Conservation (phyloP, 2,888 invertebrate species). For the Criorhina ranunculi region DNA sequence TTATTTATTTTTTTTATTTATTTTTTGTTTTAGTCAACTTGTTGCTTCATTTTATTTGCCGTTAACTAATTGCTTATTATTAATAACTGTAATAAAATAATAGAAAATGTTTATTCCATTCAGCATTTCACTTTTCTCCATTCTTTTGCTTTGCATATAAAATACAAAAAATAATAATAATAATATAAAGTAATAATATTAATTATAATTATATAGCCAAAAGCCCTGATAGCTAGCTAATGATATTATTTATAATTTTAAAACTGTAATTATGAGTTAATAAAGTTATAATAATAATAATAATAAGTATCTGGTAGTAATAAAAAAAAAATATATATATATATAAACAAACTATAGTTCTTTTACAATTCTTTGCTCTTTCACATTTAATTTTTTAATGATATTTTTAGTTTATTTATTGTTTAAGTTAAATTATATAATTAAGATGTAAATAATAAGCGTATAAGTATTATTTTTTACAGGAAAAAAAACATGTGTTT, state of each 20-base stretch:
- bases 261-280: slow-evolving; percentile 44
- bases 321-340: slow-evolving; percentile 34
- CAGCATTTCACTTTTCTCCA: slow-evolving; percentile 13
- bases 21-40: too few species aligned
- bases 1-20: too few species aligned
- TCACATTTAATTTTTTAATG: background rate
- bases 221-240: slow-evolving; percentile 26
- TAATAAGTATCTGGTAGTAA: slow-evolving; percentile 17
- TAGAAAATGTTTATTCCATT: slow-evolving; percentile 26
- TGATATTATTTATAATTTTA: slow-evolving; percentile 59
- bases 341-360: slow-evolving; percentile 1
- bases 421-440: slow-evolving; percentile 53
- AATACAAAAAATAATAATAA: slow-evolving; percentile 39
- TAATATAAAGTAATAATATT: slow-evolving; percentile 39
- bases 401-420: slow-evolving; percentile 29
- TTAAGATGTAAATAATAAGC: slow-evolving; percentile 72
- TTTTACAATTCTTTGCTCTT: slow-evolving; percentile 12
- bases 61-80: too few species aligned
- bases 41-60: too few species aligned
- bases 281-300: slow-evolving; percentile 4
- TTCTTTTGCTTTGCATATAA: slow-evolving; percentile 38
- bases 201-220: slow-evolving; percentile 13
- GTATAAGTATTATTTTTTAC: slow-evolving; percentile 66
- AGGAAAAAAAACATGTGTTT: slow-evolving; percentile 15
- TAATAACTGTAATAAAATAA: too few species aligned